phyloP scores from a whole-genome alignment of 2,888 invertebrate species.

The Epistrophe eligans region DNA sequence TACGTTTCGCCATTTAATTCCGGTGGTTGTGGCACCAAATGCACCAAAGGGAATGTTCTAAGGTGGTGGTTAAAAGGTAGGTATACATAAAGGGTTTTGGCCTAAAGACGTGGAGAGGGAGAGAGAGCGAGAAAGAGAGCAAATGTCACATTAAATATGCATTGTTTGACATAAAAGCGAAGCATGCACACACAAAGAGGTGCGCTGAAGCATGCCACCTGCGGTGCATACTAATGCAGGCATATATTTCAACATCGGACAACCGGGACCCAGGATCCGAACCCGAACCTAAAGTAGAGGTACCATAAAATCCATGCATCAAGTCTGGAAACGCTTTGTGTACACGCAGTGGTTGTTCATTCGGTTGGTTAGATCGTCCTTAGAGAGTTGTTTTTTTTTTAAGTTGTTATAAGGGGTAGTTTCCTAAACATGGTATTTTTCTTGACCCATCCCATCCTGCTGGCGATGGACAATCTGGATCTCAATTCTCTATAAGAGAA shows the following conservation, averaged over 20 bases:
- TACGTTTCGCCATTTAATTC: conserved; percentile 74
- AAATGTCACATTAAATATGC: conserved; percentile 75
- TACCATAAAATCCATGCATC: conserved; percentile 68
- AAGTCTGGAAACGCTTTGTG: conserved; percentile 53
- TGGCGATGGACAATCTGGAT: conserved; percentile 44
- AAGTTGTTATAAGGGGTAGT: conserved; percentile 25
- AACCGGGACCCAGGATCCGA: not conserved
- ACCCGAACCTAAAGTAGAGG: not conserved
- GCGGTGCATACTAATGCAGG: conserved; percentile 75
- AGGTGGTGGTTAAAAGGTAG: not conserved
- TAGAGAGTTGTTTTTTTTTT: conserved; percentile 6
- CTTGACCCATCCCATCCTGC: conserved; percentile 29
- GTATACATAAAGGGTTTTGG: not conserved
- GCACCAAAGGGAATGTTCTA: conserved; percentile 17
- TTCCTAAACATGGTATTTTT: conserved; percentile 49
- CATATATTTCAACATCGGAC: conserved; percentile 72
- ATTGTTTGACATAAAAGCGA: conserved; percentile 73
- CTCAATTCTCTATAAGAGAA: not conserved
- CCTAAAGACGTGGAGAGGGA: not conserved
- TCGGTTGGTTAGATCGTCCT: conserved; percentile 31
- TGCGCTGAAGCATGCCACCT: conserved; percentile 72
- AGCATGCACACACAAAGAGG: conserved; percentile 61
- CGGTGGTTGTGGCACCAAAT: conserved; percentile 37
- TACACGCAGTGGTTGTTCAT: conserved; percentile 54
- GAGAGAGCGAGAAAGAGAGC: conserved; percentile 11